Percentiles rank a stretch among this genome's conserved stretches.
Evolutionary conservation across 2,113 vertebrate genomes (phyloP).

Genomic region (Phylloscopus whistleri): DNA sequence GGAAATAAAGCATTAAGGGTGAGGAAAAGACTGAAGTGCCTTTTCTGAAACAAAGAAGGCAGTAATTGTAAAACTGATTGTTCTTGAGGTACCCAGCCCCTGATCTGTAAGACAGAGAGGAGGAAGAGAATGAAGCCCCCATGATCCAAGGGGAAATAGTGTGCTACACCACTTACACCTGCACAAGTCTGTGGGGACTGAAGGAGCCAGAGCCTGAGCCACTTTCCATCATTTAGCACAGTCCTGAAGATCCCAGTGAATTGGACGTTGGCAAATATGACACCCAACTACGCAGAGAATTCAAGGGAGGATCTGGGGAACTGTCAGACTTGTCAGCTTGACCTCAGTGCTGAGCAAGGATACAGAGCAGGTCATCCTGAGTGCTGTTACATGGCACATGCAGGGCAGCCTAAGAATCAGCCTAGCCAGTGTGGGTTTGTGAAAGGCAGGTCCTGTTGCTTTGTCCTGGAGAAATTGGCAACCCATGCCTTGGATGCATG

Average conservation of each 20-base stretch:
- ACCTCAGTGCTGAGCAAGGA: neutral
- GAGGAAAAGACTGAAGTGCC: neutral
- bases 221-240: neutral
- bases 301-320: neutral
- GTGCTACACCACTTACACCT: rapidly evolving
- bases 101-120: neutral
- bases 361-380: neutral
- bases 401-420: neutral
- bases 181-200: neutral
- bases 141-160: neutral
- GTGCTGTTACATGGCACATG: neutral
- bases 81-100: neutral
- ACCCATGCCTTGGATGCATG: rapidly evolving
- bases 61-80: neutral
- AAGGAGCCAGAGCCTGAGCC: neutral
- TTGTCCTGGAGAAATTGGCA: neutral
- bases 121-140: neutral
- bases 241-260: neutral
- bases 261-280: neutral
- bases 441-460: neutral
- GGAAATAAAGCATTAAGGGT: neutral
- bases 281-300: neutral
- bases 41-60: neutral
- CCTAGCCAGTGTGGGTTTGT: neutral
- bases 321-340: neutral